Percentiles rank a stretch among this genome's conserved stretches.
Conservation (phyloP, 2,113 vertebrate genomes). For the Nettapus auritus region DNA sequence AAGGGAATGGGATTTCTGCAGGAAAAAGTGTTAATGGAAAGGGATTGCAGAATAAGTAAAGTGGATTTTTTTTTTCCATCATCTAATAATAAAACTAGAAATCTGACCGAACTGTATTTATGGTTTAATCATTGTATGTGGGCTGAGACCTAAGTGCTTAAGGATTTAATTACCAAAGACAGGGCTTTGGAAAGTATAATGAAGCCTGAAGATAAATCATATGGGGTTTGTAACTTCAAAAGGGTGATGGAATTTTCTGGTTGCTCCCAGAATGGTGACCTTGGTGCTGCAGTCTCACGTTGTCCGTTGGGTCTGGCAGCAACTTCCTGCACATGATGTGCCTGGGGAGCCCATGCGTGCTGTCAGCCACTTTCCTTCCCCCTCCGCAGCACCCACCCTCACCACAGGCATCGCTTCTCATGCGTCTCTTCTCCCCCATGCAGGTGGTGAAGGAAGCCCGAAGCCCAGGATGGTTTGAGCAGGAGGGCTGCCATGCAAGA, state of each 20-base stretch:
- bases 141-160: background rate
- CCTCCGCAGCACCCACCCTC: accelerated
- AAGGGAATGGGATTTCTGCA: background rate
- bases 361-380: accelerated
- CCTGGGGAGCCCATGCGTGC: no score
- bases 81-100: background rate
- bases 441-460: background rate
- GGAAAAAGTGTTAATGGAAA: background rate
- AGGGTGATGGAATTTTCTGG: background rate
- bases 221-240: background rate
- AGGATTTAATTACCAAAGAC: background rate
- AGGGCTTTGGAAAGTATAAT: background rate
- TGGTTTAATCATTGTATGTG: background rate
- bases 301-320: accelerated
- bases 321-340: no score
- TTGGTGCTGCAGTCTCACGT: accelerated
- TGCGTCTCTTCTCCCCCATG: background rate
- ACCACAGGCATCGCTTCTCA: accelerated
- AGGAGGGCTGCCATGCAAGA: background rate
- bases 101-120: background rate
- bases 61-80: background rate
- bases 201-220: background rate
- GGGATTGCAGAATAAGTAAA: background rate
- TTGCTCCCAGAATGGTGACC: background rate
- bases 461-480: accelerated